A percentile compares a stretch with the other conserved stretches of the same genome.
Evolutionary conservation across 2,113 vertebrate species (phyloP).

Genomic region (Coregonus clupeaformis): DNA sequence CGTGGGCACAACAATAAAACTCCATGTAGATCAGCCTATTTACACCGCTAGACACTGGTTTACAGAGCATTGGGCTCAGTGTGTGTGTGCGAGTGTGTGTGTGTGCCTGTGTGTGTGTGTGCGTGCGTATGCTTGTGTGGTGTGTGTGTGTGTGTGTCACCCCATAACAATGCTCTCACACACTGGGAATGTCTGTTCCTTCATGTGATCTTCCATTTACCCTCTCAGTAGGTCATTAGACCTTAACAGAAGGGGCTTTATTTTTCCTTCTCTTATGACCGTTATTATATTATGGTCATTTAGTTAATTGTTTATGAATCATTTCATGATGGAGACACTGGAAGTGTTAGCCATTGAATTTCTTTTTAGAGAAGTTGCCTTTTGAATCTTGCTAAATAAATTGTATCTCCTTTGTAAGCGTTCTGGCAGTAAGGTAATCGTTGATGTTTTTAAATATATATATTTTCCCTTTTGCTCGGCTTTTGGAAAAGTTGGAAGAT

Average conservation of each 20-base stretch:
- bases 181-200: slow-evolving; percentile 1
- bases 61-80: slow-evolving; percentile 49
- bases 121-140: not conserved
- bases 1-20: slow-evolving; percentile 76
- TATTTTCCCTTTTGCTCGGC: not conserved
- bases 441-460: not conserved
- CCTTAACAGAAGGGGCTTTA: not conserved
- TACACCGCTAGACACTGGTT: slow-evolving; percentile 31
- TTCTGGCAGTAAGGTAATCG: slow-evolving; percentile 34
- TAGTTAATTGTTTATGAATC: not conserved
- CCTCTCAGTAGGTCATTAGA: slow-evolving; percentile 8
- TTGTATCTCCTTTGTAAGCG: slow-evolving; percentile 15
- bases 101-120: not conserved
- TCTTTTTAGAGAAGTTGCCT: slow-evolving; percentile 36
- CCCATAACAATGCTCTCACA: not conserved
- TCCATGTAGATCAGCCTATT: slow-evolving; percentile 68
- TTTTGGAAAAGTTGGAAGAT: slow-evolving; percentile 62
- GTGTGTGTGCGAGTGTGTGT: slow-evolving; percentile 12
- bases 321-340: slow-evolving; percentile 21
- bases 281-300: not conserved
- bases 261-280: not conserved
- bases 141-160: not conserved
- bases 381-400: slow-evolving; percentile 40
- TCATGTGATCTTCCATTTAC: not conserved
- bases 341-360: slow-evolving; percentile 19